phyloP scores from a whole-genome alignment of 2,888 invertebrate genomes.

The Drosophila leonis region DNA sequence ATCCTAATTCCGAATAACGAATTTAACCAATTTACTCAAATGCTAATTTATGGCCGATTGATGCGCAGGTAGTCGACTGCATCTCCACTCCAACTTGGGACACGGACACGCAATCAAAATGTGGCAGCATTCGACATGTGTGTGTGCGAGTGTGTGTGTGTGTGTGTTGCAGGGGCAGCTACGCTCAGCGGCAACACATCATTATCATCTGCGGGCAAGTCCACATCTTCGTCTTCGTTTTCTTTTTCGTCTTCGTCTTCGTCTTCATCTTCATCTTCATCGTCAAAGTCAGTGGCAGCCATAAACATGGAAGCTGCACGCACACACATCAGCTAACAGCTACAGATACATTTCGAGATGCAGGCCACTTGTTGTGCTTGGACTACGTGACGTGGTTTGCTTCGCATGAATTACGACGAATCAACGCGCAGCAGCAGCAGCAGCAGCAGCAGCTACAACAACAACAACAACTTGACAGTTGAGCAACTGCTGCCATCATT shows the following conservation, averaged over 20 bases:
- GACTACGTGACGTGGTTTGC: conserved; percentile 43
- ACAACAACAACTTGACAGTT: conserved; percentile 73
- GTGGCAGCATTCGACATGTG: conserved; percentile 41
- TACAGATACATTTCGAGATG: conserved; percentile 42
- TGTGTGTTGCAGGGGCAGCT: conserved; percentile 36
- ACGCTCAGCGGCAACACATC: conserved; percentile 58
- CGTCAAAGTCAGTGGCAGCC: conserved; percentile 70
- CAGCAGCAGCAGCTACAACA: conserved; percentile 24
- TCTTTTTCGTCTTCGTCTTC: conserved; percentile 40
- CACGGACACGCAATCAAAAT: conserved; percentile 75
- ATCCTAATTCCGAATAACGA: conserved; percentile 84
- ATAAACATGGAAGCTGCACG: conserved; percentile 76
- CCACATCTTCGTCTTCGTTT: conserved; percentile 39
- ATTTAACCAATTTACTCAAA: conserved; percentile 85
- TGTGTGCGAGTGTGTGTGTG: neutral
- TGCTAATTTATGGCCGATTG: conserved; percentile 85
- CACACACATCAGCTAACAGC: conserved; percentile 38
- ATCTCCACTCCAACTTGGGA: conserved; percentile 18
- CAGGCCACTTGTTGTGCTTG: conserved; percentile 54
- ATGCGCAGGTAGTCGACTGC: conserved; percentile 81
- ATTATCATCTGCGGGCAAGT: conserved; percentile 54
- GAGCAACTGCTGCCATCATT: conserved; percentile 84
- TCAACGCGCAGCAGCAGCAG: conserved; percentile 64
- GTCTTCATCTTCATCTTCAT: conserved; percentile 35
- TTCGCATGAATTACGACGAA: conserved; percentile 79